These are phyloP conservation scores for Aphelenchoides bicaudatus DNA, from an alignment of 2,888 invertebrate species.

Conservation along the genomic window DNA sequence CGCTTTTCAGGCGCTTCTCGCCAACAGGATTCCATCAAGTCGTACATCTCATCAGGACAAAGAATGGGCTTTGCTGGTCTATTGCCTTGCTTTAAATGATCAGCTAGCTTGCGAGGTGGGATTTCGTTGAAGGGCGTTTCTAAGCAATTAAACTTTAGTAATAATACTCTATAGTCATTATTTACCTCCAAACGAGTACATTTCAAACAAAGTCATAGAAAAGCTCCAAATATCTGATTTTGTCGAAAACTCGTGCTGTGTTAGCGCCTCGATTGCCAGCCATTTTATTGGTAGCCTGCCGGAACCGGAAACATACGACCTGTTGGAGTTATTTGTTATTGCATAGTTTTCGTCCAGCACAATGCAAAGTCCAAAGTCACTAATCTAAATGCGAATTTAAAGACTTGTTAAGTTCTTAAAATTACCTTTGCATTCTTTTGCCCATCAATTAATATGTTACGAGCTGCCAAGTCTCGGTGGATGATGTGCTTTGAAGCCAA, in stretches of 20 bases:
- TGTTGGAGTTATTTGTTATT: conserved; percentile 12
- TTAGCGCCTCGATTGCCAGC: conserved; percentile 50
- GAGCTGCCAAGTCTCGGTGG: conserved; percentile 49
- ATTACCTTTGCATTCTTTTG: conserved; percentile 49
- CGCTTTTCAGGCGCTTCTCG: conserved; percentile 41
- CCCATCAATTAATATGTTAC: conserved; percentile 50
- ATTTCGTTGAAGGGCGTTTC: conserved; percentile 47
- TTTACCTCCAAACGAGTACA: conserved; percentile 56
- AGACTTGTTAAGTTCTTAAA: conserved; percentile 1
- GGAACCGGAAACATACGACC: conserved; percentile 26
- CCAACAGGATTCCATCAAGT: conserved; percentile 55
- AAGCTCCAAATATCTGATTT: conserved; percentile 55
- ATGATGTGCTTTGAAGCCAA: conserved; percentile 9
- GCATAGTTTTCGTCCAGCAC: conserved; percentile 24
- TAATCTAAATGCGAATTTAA: conserved; percentile 34
- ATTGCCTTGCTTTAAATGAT: conserved; percentile 42
- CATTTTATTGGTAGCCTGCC: conserved; percentile 55
- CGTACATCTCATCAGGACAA: conserved; percentile 48
- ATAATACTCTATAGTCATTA: too few species aligned
- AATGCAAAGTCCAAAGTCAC: conserved; percentile 54
- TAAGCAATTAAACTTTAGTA: too few species aligned
- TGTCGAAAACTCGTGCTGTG: conserved; percentile 43
- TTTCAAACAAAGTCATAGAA: conserved; percentile 53
- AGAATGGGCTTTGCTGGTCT: conserved; percentile 45
- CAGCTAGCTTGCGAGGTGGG: conserved; percentile 43